These are phyloP conservation scores for Numenius arquata DNA, from an alignment of 2,113 vertebrate genomes.

Conservation along the genomic window DNA sequence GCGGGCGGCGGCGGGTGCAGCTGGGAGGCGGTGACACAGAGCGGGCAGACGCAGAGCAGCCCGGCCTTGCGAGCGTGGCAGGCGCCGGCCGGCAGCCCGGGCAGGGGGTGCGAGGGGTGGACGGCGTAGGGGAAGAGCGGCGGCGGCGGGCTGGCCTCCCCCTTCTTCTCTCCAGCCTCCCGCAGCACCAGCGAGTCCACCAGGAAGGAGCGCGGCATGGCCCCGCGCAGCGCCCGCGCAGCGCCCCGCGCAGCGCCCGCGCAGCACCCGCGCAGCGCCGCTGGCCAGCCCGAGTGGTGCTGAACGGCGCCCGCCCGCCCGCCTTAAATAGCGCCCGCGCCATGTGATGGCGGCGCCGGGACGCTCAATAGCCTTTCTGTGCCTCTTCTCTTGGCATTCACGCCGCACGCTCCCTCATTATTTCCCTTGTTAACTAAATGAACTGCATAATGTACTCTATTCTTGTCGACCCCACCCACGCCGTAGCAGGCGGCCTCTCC, in stretches of 20 bases:
- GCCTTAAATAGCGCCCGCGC: slow-evolving; percentile 90
- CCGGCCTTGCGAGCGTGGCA: slow-evolving; percentile 95
- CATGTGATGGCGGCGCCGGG: slow-evolving; percentile 94
- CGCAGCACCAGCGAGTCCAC: slow-evolving; percentile 97
- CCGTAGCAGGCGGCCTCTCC: slow-evolving; percentile 86
- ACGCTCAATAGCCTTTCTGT: slow-evolving; percentile 98
- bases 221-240: slow-evolving; percentile 43
- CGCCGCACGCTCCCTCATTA: slow-evolving; percentile 99
- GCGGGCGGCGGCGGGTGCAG: slow-evolving; percentile 88
- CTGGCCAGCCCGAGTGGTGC: slow-evolving; percentile 94
- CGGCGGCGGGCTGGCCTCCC: slow-evolving; percentile 80
- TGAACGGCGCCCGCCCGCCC: slow-evolving; percentile 81
- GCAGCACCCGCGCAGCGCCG: slow-evolving; percentile 66
- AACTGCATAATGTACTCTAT: slow-evolving; percentile 99
- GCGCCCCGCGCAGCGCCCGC: not conserved
- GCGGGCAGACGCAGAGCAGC: slow-evolving; percentile 93
- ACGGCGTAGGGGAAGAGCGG: slow-evolving; percentile 93
- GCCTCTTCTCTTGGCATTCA: slow-evolving; percentile 97
- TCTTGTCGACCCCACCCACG: slow-evolving; percentile 99
- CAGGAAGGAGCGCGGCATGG: slow-evolving; percentile 95
- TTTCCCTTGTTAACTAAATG: slow-evolving; percentile 99
- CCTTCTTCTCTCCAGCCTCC: slow-evolving; percentile 86
- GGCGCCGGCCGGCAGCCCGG: slow-evolving; percentile 82
- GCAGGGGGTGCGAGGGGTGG: slow-evolving; percentile 87
- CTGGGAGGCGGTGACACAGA: slow-evolving; percentile 92